phyloP scores from a whole-genome alignment of 2,113 vertebrate species.

The Scomber scombrus region DNA sequence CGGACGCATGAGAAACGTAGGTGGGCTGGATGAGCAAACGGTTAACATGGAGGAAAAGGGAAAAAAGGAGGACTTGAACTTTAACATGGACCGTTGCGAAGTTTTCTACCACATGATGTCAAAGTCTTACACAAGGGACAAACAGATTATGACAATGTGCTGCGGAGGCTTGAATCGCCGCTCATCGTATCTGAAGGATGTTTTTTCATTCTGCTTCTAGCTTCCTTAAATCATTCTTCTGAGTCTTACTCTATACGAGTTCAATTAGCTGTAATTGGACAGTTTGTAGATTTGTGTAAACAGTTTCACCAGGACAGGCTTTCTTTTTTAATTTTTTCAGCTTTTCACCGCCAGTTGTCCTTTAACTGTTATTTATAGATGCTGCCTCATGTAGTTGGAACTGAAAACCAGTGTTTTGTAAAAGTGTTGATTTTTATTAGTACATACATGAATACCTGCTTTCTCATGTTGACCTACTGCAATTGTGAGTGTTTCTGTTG shows the following conservation, averaged over 20 bases:
- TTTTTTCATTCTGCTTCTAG: constrained; percentile 41
- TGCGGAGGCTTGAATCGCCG: constrained; percentile 6
- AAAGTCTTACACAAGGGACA: constrained; percentile 61
- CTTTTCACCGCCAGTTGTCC: constrained; percentile 18
- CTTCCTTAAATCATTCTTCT: constrained; percentile 30
- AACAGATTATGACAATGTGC: not conserved
- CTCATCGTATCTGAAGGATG: not conserved
- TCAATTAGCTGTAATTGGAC: constrained; percentile 7
- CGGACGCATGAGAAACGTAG: not conserved
- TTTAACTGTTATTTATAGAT: constrained; percentile 10
- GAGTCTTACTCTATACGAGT: constrained; percentile 57
- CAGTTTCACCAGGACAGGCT: not conserved
- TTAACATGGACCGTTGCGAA: not conserved
- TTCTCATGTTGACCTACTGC: constrained; percentile 5
- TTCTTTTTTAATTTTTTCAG: constrained; percentile 2
- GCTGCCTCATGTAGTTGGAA: constrained; percentile 32
- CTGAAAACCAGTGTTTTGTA: constrained; percentile 14
- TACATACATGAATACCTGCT: not conserved
- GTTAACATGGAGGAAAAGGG: constrained; percentile 14
- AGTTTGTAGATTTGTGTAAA: not conserved
- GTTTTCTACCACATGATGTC: constrained; percentile 14
- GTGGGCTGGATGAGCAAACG: constrained; percentile 5
- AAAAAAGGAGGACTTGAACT: constrained; percentile 16
- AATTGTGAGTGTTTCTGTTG: constrained; percentile 15
- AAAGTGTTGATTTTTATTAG: constrained; percentile 6